These are phyloP conservation scores for Loripinus fragilis DNA, from an alignment of 2,888 invertebrate species.

Conservation along the genomic window DNA sequence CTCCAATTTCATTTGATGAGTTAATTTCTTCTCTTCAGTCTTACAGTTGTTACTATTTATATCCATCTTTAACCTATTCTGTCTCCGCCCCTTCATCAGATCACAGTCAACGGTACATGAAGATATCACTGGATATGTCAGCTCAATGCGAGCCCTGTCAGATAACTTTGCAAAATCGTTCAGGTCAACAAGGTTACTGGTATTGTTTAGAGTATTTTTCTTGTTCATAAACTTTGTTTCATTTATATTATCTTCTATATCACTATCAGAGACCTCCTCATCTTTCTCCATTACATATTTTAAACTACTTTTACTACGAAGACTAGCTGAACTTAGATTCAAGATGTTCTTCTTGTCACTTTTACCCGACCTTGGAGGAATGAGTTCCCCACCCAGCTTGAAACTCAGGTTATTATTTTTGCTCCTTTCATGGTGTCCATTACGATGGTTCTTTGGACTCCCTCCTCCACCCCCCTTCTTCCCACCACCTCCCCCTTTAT, in stretches of 20 bases:
- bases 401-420: constrained; percentile 58
- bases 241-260: constrained; percentile 59
- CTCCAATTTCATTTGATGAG: constrained; percentile 66
- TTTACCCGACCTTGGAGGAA: constrained; percentile 45
- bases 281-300: constrained; percentile 73
- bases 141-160: constrained; percentile 43
- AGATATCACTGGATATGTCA: constrained; percentile 46
- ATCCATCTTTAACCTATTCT: constrained; percentile 62
- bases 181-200: constrained; percentile 39
- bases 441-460: constrained; percentile 51
- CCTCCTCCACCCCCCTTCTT: constrained; percentile 65
- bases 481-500: constrained; percentile 64
- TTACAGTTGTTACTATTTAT: constrained; percentile 73
- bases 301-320: constrained; percentile 66
- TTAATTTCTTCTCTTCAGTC: constrained; percentile 47
- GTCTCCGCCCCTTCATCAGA: constrained; percentile 44
- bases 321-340: constrained; percentile 66
- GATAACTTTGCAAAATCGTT: constrained; percentile 66
- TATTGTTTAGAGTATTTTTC: constrained; percentile 36
- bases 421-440: constrained; percentile 60
- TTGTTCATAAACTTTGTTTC: constrained; percentile 31
- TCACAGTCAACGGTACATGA: constrained; percentile 63
- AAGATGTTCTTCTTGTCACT: constrained; percentile 70
- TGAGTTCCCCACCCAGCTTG: constrained; percentile 34
- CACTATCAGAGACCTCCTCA: constrained; percentile 64